A percentile compares a stretch with the other conserved stretches of the same genome.
Conservation (phyloP, 2,797 vertebrate genomes). For the Bradypodion ventrale region DNA sequence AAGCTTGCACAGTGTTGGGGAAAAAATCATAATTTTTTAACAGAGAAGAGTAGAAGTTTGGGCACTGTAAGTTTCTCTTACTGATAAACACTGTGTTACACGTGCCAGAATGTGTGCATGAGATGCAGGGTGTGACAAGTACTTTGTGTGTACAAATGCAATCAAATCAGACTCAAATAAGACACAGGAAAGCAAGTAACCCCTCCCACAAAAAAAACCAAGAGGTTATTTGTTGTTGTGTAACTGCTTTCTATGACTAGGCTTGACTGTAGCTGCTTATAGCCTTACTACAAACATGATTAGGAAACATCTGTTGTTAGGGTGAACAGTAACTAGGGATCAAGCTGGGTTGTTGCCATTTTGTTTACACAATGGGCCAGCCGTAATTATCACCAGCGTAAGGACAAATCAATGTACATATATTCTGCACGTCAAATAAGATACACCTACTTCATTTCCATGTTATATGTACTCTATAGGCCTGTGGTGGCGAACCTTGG, state of each 20-base stretch:
- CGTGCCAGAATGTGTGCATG: background rate
- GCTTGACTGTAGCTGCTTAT: background rate
- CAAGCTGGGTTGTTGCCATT: background rate
- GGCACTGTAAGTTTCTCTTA: too few relatives aligned
- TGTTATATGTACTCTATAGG: too few relatives aligned
- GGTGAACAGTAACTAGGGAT: background rate
- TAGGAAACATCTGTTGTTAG: constrained; percentile 24
- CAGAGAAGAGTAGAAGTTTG: background rate
- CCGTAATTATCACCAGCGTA: background rate
- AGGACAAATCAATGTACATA: background rate
- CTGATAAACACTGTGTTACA: background rate
- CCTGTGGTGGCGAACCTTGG: too few relatives aligned
- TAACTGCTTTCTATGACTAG: background rate
- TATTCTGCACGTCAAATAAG: background rate
- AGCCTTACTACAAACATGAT: constrained; percentile 7
- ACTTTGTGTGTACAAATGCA: background rate
- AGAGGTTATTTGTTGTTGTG: background rate
- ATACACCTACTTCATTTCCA: too few relatives aligned
- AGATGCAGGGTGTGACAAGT: background rate
- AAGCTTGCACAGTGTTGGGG: background rate
- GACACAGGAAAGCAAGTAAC: background rate
- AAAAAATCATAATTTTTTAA: background rate
- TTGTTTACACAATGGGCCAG: constrained; percentile 2
- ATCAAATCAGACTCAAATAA: background rate
- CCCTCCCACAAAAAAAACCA: background rate